A percentile compares a stretch with the other conserved stretches of the same genome.
Conservation (phyloP, 2,888 invertebrate genomes). For the Idaea dimidiata region DNA sequence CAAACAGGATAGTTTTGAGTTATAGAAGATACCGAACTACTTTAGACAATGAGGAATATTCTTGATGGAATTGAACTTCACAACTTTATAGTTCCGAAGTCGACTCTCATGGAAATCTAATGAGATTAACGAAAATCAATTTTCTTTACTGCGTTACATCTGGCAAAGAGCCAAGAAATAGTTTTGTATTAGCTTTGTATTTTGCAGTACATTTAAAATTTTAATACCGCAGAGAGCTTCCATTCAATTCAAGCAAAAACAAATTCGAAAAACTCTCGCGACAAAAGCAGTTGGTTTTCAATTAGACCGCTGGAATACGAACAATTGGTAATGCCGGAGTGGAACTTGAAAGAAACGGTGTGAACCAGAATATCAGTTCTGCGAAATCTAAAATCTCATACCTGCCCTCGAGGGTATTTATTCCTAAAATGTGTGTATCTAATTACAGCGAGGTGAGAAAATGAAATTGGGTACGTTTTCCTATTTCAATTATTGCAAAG, state of each 20-base stretch:
- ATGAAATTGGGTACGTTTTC: neutral
- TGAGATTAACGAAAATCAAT: slow-evolving; percentile 19
- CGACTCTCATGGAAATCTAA: slow-evolving; percentile 9
- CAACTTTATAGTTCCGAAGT: neutral
- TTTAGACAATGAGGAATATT: neutral
- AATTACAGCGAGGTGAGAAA: neutral
- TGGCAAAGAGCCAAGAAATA: slow-evolving; percentile 26
- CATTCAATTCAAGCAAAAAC: slow-evolving; percentile 15
- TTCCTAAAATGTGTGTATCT: neutral
- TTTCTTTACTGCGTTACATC: slow-evolving; percentile 17
- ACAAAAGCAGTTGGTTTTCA: slow-evolving; percentile 30
- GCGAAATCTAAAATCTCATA: slow-evolving; percentile 7
- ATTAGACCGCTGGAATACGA: slow-evolving; percentile 27
- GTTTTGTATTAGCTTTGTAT: slow-evolving; percentile 21
- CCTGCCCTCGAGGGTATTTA: neutral
- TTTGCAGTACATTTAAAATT: slow-evolving; percentile 23
- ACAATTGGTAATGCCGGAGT: slow-evolving; percentile 22
- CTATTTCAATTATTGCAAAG: neutral
- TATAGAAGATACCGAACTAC: neutral
- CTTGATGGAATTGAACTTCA: neutral
- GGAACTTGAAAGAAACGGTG: slow-evolving; percentile 11
- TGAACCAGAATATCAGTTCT: slow-evolving; percentile 6
- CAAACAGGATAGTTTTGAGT: neutral
- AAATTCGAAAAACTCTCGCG: slow-evolving; percentile 22
- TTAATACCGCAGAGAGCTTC: slow-evolving; percentile 19